Evolutionary conservation across 2,797 vertebrate genomes (phyloP).

Genomic region (Rhinophrynus dorsalis): DNA sequence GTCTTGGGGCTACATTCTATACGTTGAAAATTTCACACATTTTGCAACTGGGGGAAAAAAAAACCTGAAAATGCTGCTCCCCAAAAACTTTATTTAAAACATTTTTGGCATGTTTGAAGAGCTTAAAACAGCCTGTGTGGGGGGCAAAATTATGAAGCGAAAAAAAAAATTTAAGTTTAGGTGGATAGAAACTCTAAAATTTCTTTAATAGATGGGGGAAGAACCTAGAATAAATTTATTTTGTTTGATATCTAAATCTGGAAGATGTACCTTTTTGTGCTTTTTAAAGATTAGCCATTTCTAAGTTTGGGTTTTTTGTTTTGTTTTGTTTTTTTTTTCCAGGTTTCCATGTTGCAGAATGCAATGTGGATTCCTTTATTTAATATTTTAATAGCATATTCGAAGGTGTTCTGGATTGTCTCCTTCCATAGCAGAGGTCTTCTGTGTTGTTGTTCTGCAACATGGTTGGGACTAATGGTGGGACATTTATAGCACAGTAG

Average conservation of each 20-base stretch:
- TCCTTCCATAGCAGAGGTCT: slow-evolving; percentile 5
- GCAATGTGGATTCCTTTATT: slow-evolving; percentile 75
- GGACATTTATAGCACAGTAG: slow-evolving; percentile 67
- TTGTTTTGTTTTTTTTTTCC: no score
- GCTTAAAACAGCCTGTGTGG: background rate
- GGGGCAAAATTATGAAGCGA: slow-evolving; percentile 52
- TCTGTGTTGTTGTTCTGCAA: background rate
- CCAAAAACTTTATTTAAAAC: background rate
- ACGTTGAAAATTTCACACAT: background rate
- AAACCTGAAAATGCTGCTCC: slow-evolving; percentile 16
- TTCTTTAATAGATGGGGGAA: slow-evolving; percentile 69
- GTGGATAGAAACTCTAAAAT: slow-evolving; percentile 82
- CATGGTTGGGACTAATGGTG: slow-evolving; percentile 23
- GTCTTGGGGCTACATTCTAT: no score
- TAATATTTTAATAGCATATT: slow-evolving; percentile 81
- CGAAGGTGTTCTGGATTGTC: slow-evolving; percentile 60
- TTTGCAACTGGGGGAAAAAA: background rate
- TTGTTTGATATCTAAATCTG: slow-evolving; percentile 87
- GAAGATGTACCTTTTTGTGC: slow-evolving; percentile 68
- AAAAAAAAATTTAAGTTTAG: slow-evolving; percentile 70
- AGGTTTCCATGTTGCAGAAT: slow-evolving; percentile 55
- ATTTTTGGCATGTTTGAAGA: slow-evolving; percentile 10
- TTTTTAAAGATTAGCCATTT: slow-evolving; percentile 75
- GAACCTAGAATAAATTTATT: slow-evolving; percentile 68
- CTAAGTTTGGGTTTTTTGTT: no score